Conservation (phyloP, 2,113 vertebrate genomes). For the Heterochromis multidens region DNA sequence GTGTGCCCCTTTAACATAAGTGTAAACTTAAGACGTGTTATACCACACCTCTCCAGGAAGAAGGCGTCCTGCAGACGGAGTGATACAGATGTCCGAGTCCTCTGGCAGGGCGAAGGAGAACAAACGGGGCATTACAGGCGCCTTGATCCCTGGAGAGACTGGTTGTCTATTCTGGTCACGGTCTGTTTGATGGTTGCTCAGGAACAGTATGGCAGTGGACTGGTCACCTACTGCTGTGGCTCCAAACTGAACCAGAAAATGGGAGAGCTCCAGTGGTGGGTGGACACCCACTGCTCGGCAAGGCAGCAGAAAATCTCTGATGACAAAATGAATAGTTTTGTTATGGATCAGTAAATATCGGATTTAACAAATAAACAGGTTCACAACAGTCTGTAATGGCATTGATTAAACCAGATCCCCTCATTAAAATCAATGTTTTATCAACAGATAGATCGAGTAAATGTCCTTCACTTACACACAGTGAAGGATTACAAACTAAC, state of each 20-base stretch:
- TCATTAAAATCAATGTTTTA: background rate
- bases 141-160: background rate
- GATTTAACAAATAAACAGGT: background rate
- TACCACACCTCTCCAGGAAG: constrained; percentile 68
- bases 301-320: constrained; percentile 84
- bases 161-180: constrained; percentile 2
- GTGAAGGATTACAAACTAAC: constrained; percentile 61
- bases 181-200: constrained; percentile 63
- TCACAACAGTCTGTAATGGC: background rate
- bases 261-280: constrained; percentile 87
- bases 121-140: constrained; percentile 69
- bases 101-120: constrained; percentile 82
- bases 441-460: background rate
- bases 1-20: background rate
- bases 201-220: constrained; percentile 75
- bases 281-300: constrained; percentile 83
- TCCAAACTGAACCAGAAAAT: constrained; percentile 83
- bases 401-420: background rate
- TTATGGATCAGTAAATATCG: background rate
- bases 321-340: background rate
- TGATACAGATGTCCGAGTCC: constrained; percentile 76
- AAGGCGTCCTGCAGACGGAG: constrained; percentile 78
- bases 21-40: background rate
- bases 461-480: background rate
- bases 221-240: constrained; percentile 80